Evolutionary conservation across 2,113 vertebrate species (phyloP).

Genomic region (Girardinichthys multiradiatus): DNA sequence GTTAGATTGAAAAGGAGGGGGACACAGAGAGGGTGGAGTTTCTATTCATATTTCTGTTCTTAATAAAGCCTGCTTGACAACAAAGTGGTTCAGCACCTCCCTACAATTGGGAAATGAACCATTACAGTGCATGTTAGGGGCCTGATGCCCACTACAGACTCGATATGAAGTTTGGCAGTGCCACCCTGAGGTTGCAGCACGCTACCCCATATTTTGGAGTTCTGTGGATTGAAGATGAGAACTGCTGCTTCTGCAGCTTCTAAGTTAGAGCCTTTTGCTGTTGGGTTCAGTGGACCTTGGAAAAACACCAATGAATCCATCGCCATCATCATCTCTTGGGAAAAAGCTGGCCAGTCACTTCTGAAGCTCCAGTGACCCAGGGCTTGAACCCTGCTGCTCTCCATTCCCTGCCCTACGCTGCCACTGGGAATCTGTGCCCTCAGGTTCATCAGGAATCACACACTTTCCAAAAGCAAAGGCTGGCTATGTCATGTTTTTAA

Average conservation of each 20-base stretch:
- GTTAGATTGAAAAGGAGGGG: conserved; percentile 43
- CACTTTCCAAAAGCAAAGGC: conserved; percentile 64
- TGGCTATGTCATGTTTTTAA: conserved; percentile 64
- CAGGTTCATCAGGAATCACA: conserved; percentile 73
- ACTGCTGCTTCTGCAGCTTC: conserved; percentile 61
- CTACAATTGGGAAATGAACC: conserved; percentile 51
- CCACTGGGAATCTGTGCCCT: conserved; percentile 77
- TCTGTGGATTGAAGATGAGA: conserved; percentile 77
- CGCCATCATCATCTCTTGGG: conserved; percentile 74
- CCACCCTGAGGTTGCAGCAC: conserved; percentile 75
- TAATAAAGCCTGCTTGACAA: conserved; percentile 65
- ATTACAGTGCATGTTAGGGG: conserved; percentile 54
- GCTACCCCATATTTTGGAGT: conserved; percentile 65
- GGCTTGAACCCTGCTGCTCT: conserved; percentile 77
- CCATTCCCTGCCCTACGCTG: conserved; percentile 71
- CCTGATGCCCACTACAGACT: conserved; percentile 50
- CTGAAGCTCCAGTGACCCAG: conserved; percentile 79
- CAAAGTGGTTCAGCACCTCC: conserved; percentile 58
- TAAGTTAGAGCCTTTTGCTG: conserved; percentile 73
- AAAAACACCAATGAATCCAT: conserved; percentile 78
- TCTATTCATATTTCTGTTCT: conserved; percentile 49
- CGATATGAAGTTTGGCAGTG: conserved; percentile 78
- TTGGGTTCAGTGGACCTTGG: conserved; percentile 80
- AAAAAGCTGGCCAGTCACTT: conserved; percentile 76
- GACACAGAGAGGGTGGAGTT: conserved; percentile 42